Evolutionary conservation across 1,140 invertebrate species (phyloP).

Genomic region (Drosophila seguyi): DNA sequence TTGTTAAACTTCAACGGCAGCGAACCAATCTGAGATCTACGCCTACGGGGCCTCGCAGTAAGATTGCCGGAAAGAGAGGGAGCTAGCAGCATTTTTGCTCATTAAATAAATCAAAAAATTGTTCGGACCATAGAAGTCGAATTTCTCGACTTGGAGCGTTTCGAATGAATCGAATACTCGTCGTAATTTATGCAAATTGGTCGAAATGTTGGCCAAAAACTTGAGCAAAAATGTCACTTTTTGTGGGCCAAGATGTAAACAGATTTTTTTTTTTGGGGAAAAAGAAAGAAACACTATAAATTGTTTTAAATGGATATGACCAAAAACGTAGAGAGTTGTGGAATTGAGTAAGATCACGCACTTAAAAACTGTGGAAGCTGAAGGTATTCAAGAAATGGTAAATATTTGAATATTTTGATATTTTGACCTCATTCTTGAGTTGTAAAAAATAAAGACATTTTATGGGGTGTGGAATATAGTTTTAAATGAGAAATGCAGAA

Average conservation of each 20-base stretch:
- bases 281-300: conserved; percentile 16
- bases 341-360: conserved; percentile 25
- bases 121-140: conserved; percentile 57
- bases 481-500: not conserved
- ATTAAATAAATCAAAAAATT: conserved; percentile 80
- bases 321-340: not conserved
- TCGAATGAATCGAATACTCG: conserved; percentile 37
- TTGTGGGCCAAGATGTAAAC: conserved; percentile 37
- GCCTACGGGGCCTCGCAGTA: conserved; percentile 24
- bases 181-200: conserved; percentile 78
- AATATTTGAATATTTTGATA: conserved; percentile 10
- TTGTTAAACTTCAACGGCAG: conserved; percentile 65
- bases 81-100: conserved; percentile 67
- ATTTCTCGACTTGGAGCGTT: conserved; percentile 44
- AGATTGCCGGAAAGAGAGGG: conserved; percentile 1
- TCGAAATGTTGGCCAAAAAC: conserved; percentile 60
- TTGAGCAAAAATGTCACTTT: conserved; percentile 49
- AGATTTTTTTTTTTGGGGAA: conserved; percentile 19
- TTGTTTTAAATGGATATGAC: conserved; percentile 9
- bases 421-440: not conserved
- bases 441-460: not conserved
- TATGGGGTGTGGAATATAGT: not conserved
- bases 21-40: conserved; percentile 50
- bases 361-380: conserved; percentile 1
- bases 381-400: not conserved